Base-by-base conservation (phyloP, 1,140 invertebrate species). In the Kradibia gibbosae region DNA sequence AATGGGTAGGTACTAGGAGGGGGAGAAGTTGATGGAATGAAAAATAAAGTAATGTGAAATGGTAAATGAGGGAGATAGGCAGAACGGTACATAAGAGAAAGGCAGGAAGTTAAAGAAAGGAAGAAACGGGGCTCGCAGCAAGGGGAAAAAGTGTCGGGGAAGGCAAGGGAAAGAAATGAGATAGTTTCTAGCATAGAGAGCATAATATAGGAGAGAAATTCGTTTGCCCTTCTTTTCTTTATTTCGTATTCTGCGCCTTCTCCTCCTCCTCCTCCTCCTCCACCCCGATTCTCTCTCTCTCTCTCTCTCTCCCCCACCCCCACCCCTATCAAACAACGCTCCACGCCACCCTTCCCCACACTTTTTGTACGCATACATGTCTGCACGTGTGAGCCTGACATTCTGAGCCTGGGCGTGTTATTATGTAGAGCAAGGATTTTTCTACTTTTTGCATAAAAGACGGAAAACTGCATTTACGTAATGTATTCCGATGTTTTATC, bases 11-110 rank as follows among this genome's bases (percentile, higher is more conserved):
- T n/a, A n/a, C n/a, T n/a, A n/a, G n/a, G n/a, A n/a, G n/a, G n/a
- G n/a, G n/a, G n/a, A n/a, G n/a, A n/a, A 87, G 83, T 84, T 15
- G 81, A 82, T 85, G 88, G 87, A 87, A 86, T 83, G 87, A 88
- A 87, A 86, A 85, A 85, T 80, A 80, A 80, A 80, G 53, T 60
- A 62, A 34, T 60, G 11, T 34, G 31, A 74, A 74, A 62, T 20
- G 39, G 50, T 42, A 73, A 75, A 71, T 34, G 73, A 42, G 73
- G 65, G 45, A 67, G 55, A 60, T 25, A 36, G 17, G 60, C 50
- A 62, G 34, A 80, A 65, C 57, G 81, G 81, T 50, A 85, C 31
- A 74, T 31, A 31, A 73, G 45, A 53, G 71, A 48, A 48, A 48
- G 45, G 48, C 28, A 20, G n/a, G 28, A 48, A 53, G 71, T 3